Conservation (phyloP, 2,888 invertebrate genomes). For the Limnephilus marmoratus region DNA sequence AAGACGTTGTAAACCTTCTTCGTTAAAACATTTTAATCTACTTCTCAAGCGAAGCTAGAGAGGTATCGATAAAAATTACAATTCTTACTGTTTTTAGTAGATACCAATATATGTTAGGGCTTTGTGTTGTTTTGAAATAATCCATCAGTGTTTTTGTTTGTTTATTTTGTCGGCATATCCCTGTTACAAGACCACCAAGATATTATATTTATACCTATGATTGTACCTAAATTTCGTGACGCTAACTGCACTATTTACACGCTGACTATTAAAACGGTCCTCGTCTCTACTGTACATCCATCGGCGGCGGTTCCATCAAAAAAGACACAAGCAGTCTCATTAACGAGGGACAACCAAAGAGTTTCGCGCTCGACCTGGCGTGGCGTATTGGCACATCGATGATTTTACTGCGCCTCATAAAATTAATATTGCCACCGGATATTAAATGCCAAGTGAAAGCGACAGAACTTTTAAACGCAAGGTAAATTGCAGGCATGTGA, state of each 20-base stretch:
- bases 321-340: conserved; percentile 36
- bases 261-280: not conserved
- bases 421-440: conserved; percentile 12
- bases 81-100: too few species aligned
- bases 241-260: not conserved
- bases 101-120: not conserved
- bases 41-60: too few species aligned
- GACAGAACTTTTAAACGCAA: not conserved
- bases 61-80: too few species aligned
- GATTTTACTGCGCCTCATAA: conserved; percentile 28
- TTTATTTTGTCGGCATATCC: not conserved
- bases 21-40: too few species aligned
- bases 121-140: not conserved
- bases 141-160: not conserved
- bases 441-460: conserved; percentile 19
- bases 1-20: too few species aligned
- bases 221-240: not conserved
- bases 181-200: not conserved
- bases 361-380: conserved; percentile 38
- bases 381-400: conserved; percentile 4
- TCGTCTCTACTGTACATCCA: conserved; percentile 15
- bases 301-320: conserved; percentile 30
- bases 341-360: conserved; percentile 41
- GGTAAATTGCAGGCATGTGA: conserved; percentile 6
- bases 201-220: not conserved